Percentiles rank a stretch among this genome's conserved stretches.
These are phyloP conservation scores for Oostethus manadensis DNA, from an alignment of 2,113 vertebrate species.

Conservation along the genomic window DNA sequence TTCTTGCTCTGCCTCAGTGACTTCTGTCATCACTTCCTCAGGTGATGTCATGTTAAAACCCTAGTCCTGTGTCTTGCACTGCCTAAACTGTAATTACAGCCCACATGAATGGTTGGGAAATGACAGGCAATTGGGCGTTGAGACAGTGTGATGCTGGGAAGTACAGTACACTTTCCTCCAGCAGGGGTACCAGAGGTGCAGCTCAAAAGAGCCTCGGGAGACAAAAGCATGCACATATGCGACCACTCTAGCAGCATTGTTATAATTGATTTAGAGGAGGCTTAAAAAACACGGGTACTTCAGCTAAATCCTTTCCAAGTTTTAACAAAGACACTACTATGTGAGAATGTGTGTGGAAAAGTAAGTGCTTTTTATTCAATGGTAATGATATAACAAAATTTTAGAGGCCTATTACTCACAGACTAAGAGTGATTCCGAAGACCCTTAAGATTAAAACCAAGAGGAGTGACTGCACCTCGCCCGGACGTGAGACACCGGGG, in stretches of 20 bases:
- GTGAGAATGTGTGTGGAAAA: background rate
- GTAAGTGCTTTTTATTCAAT: background rate
- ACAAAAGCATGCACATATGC: constrained; percentile 29
- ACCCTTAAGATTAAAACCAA: too few species aligned
- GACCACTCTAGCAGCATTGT: constrained; percentile 16
- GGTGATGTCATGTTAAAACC: constrained; percentile 19
- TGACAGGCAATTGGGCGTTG: constrained; percentile 58
- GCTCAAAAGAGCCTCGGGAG: constrained; percentile 46
- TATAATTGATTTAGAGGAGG: constrained; percentile 14
- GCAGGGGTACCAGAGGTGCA: constrained; percentile 18
- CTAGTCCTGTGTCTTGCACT: constrained; percentile 45
- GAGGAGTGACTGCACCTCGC: too few species aligned
- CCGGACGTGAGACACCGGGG: too few species aligned
- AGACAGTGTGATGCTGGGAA: constrained; percentile 42
- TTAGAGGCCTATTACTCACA: too few species aligned
- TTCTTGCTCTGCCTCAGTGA: constrained; percentile 1
- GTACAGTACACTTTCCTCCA: constrained; percentile 34
- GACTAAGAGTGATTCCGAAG: too few species aligned
- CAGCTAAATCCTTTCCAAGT: constrained; percentile 5
- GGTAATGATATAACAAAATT: too few species aligned
- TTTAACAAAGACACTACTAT: background rate
- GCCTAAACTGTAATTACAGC: constrained; percentile 59
- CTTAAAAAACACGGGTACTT: constrained; percentile 7
- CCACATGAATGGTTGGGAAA: constrained; percentile 56
- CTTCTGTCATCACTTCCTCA: constrained; percentile 21